Base-by-base conservation (phyloP, 2,797 vertebrate genomes). In the Platalea minor region DNA sequence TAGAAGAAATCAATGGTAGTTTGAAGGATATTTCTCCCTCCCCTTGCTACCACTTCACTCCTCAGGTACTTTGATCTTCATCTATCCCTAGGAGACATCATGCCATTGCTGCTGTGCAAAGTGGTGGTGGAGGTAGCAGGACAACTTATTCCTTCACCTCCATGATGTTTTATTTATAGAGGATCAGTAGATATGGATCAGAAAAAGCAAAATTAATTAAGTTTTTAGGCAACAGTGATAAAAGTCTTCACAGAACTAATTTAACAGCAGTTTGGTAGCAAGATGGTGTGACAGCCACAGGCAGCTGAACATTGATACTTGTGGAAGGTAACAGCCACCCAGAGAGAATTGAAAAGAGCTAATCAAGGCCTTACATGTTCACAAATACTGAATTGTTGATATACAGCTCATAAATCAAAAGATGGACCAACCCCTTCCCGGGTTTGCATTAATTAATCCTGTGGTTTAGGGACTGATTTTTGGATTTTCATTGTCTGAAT, bases 371-470 rank as follows among this genome's bases (percentile, higher is more conserved):
- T 80, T 53, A 37, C 0, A 0, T 60, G 13, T 76, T 87, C 19
- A 82, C 21, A 79, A 45, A 81, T 78, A 72, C 65, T 68, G 39
- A 65, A 20, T 21, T 90, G 43, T 41, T 94, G 50, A 72, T 63
- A 51, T 16, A 31, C 0, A 3, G 23, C 41, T 81, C 25, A 39
- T 72, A 57, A 81, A 70, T 78, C 15, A 64, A 93, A 87, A 89
- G 45, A 45, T 2, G 21, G 29, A 81, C 24, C 29, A 85, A 64
- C 0, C 0, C 3, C 6, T 1, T 7, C 18, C 11, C 0, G 6
- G 11, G 6, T 76, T 85, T 89, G 87, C 23, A 21, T 68, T 85
- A 85, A 68, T 81, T 67, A 75, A 24, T 78, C 15, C 7, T 3
- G 3, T 89, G 26, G 21, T 63, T 78, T 85, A 72, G 45, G 24